Conservation (phyloP, 2,888 invertebrate genomes). For the Parthenolecanium corni region DNA sequence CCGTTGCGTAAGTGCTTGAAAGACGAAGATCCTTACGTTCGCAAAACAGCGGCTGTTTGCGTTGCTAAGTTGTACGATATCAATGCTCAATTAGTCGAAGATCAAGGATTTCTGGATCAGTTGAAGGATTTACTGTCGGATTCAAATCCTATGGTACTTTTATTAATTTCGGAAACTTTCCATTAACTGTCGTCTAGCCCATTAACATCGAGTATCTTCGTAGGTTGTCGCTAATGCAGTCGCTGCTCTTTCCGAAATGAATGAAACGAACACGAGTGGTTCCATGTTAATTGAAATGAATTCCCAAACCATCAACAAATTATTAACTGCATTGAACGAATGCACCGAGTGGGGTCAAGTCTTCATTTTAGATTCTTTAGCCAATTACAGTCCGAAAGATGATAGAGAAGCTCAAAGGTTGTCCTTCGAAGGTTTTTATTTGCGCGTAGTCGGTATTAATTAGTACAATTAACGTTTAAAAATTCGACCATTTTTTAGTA, state of each 20-base stretch:
- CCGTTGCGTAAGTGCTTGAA: constrained; percentile 88
- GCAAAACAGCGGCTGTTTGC: constrained; percentile 98
- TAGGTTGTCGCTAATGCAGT: constrained; percentile 95
- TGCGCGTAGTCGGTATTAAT: not conserved
- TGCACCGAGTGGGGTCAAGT: constrained; percentile 99
- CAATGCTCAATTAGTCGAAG: constrained; percentile 57
- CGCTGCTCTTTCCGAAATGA: constrained; percentile 95
- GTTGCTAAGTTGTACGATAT: constrained; percentile 99
- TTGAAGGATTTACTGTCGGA: constrained; percentile 93
- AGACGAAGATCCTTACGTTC: constrained; percentile 93
- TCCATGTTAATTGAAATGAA: constrained; percentile 92
- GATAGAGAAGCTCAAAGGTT: constrained; percentile 89
- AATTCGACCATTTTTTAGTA: constrained; percentile 48
- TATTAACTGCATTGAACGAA: constrained; percentile 94
- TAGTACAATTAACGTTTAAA: not conserved
- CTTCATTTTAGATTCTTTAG: constrained; percentile 92
- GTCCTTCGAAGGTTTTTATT: not conserved
- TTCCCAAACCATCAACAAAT: constrained; percentile 93
- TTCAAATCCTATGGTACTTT: constrained; percentile 90
- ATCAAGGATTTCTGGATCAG: constrained; percentile 93
- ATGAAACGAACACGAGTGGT: constrained; percentile 92
- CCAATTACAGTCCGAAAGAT: constrained; percentile 93
- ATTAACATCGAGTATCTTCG: constrained; percentile 19
- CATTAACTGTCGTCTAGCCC: not conserved
- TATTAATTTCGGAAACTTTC: constrained; percentile 5